These are phyloP conservation scores for Xyrauchen texanus DNA, from an alignment of 2,113 vertebrate genomes.

Conservation along the genomic window DNA sequence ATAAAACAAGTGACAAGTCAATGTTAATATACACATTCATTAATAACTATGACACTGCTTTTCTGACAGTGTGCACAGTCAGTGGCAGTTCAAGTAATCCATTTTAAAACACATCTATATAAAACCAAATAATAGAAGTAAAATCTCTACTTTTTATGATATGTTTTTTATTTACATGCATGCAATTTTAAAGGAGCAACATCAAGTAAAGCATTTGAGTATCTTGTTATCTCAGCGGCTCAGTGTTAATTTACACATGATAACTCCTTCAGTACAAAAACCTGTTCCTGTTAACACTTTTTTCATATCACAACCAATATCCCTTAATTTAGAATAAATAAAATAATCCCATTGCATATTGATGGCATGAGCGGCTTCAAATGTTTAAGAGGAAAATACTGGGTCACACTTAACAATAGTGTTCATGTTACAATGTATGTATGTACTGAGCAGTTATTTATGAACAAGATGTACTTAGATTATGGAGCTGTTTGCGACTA, in stretches of 20 bases:
- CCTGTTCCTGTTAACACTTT: background rate
- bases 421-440: too few species aligned
- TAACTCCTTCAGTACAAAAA: background rate
- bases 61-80: background rate
- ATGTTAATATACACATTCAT: background rate
- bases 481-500: too few species aligned
- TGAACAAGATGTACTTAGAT: too few species aligned
- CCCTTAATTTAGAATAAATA: background rate
- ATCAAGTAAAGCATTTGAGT: background rate
- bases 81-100: conserved; percentile 10
- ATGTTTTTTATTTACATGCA: too few species aligned
- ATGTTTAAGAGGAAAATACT: background rate
- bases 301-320: background rate
- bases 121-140: background rate
- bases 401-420: too few species aligned
- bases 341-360: background rate
- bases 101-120: conserved; percentile 3
- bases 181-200: too few species aligned
- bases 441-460: too few species aligned
- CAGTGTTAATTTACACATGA: background rate
- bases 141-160: too few species aligned
- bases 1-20: conserved; percentile 1
- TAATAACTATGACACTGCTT: too few species aligned
- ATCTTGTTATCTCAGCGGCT: background rate
- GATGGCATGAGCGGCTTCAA: background rate